Base-by-base conservation (phyloP, 2,113 vertebrate genomes). In the Nesogale talazaci region DNA sequence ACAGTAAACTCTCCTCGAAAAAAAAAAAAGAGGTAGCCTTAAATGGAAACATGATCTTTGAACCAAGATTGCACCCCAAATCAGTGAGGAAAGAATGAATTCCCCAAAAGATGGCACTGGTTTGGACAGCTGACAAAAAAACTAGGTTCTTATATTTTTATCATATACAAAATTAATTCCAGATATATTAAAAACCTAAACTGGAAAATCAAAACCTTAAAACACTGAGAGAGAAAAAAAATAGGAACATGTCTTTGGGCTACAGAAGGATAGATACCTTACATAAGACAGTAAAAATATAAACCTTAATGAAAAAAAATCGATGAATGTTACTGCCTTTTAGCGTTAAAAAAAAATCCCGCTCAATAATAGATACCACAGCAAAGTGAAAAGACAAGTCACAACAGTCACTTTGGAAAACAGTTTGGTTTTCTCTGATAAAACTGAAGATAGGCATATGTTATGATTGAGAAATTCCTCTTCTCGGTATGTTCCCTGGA, bases 331-430 rank as follows among this genome's bases (percentile, higher is more conserved):
- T 61, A 87, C 78, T 57, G 52, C 17, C 34, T 95, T 94, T 89
- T 93, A 63, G 85, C 90, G n/a, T 92, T 74, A 93, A 93, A 81
- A 92, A 57, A 93, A 81, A 92, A 57, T 36, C 27, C 25, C 74
- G 46, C 82, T 87, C 74, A 91, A 75, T 86, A 94, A 87, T 38
- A 94, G 74, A 46, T 89, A 63, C 19, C 14, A 46, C 23, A 70
- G 38, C 84, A 79, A 88, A 84, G 40, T 38, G 56, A 77, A 79
- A 82, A 94, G 84, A 78, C 93, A 92, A 82, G 89, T 75, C 76
- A 75, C 59, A 46, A 94, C 77, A 94, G 52, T 56, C 78, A 31
- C 89, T 85, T 76, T 67, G 63, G 78, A 85, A 89, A 86, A 83
- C 8, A 74, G 31, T 42, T 75, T 87, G 87, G 63, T 74, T 40